Conservation (phyloP, 2,888 invertebrate genomes). For the Drymonia ruficornis region DNA sequence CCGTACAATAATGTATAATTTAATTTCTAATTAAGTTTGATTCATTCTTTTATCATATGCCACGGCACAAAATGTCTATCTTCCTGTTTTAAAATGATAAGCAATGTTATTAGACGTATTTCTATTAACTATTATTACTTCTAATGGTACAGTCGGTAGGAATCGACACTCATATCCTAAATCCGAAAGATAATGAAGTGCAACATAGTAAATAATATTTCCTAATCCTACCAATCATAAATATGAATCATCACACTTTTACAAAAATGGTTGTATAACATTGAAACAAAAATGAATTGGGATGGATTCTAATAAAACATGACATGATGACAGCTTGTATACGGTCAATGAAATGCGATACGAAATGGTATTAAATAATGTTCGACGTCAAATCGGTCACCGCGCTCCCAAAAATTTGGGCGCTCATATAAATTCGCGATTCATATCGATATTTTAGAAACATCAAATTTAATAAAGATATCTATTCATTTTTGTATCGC, state of each 20-base stretch:
- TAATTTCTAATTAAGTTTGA: not conserved
- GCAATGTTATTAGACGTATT: not conserved
- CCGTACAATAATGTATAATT: not conserved
- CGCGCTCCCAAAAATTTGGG: too few relatives aligned
- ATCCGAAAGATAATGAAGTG: not conserved
- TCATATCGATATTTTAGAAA: too few relatives aligned
- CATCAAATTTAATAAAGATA: too few relatives aligned
- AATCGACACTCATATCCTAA: not conserved
- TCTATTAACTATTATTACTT: not conserved
- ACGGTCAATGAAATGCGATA: not conserved
- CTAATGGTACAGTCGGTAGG: not conserved
- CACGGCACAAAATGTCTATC: slow-evolving; percentile 18
- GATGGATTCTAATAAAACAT: too few relatives aligned
- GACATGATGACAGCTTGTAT: too few relatives aligned
- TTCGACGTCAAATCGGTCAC: too few relatives aligned
- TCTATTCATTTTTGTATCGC: too few relatives aligned
- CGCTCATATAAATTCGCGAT: too few relatives aligned
- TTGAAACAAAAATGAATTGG: too few relatives aligned
- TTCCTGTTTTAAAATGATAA: slow-evolving; percentile 2
- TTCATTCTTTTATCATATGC: slow-evolving; percentile 9
- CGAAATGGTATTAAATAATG: too few relatives aligned
- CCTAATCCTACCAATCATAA: not conserved
- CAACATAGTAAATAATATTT: not conserved
- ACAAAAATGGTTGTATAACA: too few relatives aligned
- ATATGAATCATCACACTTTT: not conserved